Base-by-base conservation (phyloP, 2,888 invertebrate genomes). In the Psylliodes chrysocephalus region DNA sequence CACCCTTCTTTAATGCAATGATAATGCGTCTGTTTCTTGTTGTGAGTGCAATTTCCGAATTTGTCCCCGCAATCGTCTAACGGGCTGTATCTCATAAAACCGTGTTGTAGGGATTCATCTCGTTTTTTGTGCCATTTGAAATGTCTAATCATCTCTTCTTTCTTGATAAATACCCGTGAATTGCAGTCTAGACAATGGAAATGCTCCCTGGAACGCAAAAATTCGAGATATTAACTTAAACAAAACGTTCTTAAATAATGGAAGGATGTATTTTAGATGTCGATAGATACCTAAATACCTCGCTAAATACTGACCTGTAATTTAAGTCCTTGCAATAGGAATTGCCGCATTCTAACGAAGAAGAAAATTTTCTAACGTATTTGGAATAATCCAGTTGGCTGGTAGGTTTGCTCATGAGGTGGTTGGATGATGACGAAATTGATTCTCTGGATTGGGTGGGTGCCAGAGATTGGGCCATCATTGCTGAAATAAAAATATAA, bases 91-190 rank as follows among this genome's bases (percentile, higher is more conserved):
- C 83, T 73, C 83, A 96, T 93, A 84, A 96, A 96, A 12, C 98
- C 98, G 78, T 98, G 94, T 71, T 96, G 95, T 30, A 98, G 84
- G 4, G 96, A 96, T 81, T 98, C 98, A 78, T 97, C 97, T 1
- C 98, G 89, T 84, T 98, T 98, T 85, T 97, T 96, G 85, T 98
- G 98, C 98, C 98, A 98, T 86, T 98, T 98, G 80, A 96, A 95
- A 83, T 98, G 98, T 40, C 98, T 89, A 70, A 98, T 97, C 92
- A 98, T 98, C 81, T 98, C 98, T 82, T 98, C 98, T 80, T 98
- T 97, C 84, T 98, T 97, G 77, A 95, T 92, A 80, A 98, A 94
- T n/a, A 97, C 95, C 76, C 94, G 82, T 38, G 86, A 85, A 78
- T 82, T 82, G 83, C 94, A 94, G 83, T 91, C 91, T 66, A 91